Conservation (phyloP, 2,888 invertebrate genomes). For the Crioceris asparagi region DNA sequence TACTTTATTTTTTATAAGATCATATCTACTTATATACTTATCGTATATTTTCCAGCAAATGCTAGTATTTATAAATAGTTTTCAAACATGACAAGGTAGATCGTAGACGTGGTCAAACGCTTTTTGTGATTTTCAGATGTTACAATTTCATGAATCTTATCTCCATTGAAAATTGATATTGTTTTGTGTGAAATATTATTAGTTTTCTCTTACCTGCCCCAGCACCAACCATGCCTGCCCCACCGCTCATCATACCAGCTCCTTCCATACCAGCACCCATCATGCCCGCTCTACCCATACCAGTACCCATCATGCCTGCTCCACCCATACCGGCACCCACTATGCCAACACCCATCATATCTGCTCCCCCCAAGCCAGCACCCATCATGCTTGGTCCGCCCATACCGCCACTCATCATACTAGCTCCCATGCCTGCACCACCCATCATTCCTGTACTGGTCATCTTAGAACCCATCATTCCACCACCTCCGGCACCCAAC, state of each 20-base stretch:
- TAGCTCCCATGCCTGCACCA: slow-evolving; percentile 20
- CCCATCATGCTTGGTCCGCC: slow-evolving; percentile 22
- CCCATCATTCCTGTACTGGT: slow-evolving; percentile 24
- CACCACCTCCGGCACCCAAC: slow-evolving; percentile 26
- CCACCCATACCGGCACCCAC: slow-evolving; percentile 24
- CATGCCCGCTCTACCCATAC: slow-evolving; percentile 26
- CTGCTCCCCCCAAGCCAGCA: slow-evolving; percentile 26
- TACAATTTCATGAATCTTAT: too few species aligned
- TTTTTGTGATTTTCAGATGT: too few species aligned
- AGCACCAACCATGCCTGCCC: too few species aligned
- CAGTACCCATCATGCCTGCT: slow-evolving; percentile 16
- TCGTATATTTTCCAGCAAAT: too few species aligned
- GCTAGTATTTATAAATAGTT: too few species aligned
- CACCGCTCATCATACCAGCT: slow-evolving; percentile 24
- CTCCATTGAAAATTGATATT: too few species aligned
- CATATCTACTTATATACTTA: too few species aligned
- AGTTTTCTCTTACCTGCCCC: too few species aligned
- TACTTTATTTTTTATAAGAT: too few species aligned
- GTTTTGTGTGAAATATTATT: too few species aligned
- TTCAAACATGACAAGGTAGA: too few species aligned
- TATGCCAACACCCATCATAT: slow-evolving; percentile 23
- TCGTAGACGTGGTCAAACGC: too few species aligned
- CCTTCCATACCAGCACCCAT: slow-evolving; percentile 10
- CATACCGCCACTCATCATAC: slow-evolving; percentile 26
- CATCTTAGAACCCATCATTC: slow-evolving; percentile 20